Percentiles rank a stretch among this genome's conserved stretches.
Evolutionary conservation across 2,888 invertebrate species (phyloP).

Genomic region (Osedax fenrisi): DNA sequence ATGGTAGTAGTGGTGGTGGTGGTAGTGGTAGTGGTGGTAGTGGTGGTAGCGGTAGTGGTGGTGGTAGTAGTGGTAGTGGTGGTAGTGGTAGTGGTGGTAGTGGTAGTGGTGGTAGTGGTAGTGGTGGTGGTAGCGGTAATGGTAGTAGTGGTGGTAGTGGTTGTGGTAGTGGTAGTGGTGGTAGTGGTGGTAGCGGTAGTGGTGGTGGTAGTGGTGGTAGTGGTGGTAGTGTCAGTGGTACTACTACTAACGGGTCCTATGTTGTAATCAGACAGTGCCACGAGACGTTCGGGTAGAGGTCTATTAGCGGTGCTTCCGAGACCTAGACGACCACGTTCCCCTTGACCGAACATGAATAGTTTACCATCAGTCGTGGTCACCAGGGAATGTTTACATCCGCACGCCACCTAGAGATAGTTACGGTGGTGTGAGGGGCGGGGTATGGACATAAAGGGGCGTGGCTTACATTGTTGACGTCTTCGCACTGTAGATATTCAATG

Average conservation of each 20-base stretch:
- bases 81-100: background rate
- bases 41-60: background rate
- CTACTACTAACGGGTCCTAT: constrained; percentile 47
- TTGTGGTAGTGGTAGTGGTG: background rate
- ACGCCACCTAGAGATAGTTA: constrained; percentile 51
- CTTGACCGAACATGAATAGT: constrained; percentile 60
- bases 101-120: background rate
- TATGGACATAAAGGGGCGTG: background rate
- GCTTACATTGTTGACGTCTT: constrained; percentile 56
- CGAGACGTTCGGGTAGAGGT: constrained; percentile 57
- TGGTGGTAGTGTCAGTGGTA: background rate
- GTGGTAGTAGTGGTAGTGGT: background rate
- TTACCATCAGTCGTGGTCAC: constrained; percentile 59
- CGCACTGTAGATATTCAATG: constrained; percentile 58
- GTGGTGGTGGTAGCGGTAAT: background rate
- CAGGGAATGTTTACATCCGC: constrained; percentile 60
- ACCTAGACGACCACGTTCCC: constrained; percentile 58
- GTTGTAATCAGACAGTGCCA: constrained; percentile 53
- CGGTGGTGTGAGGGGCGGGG: background rate
- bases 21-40: background rate
- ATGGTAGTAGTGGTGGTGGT: background rate
- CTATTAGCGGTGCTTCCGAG: constrained; percentile 57
- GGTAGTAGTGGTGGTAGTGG: background rate
- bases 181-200: background rate
- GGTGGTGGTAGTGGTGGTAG: background rate